Base-by-base conservation (phyloP, 1,140 invertebrate genomes). In the Drosophila nannoptera region DNA sequence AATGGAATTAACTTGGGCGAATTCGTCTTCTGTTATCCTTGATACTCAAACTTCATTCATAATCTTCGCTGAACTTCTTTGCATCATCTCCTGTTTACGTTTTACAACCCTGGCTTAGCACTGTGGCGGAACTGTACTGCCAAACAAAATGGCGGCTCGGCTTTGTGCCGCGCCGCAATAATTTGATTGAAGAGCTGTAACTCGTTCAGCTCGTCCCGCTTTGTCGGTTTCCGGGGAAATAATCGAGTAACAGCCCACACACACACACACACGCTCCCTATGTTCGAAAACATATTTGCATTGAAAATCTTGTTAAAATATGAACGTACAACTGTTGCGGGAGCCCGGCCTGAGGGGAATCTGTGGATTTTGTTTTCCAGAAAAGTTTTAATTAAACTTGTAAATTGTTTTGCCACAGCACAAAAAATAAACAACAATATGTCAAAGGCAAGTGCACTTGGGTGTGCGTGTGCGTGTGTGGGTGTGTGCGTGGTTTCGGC, bases 351-450 rank as follows among this genome's bases (percentile, higher is more conserved):
- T 46, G 33, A 7, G 36, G 40, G 53, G 55, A 31, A 56, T 64
- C 40, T 63, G 22, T 22, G 65, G 40, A 53, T 66, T 63, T 64
- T n/a, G 53, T 64, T 65, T 83, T 61, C 38, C 64, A 66, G 58
- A 76, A 76, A 80, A 86, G 52, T 83, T 83, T 83, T 84, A 83
- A 83, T 83, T 83, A 83, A 83, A 77, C 76, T 78, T 70, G 73
- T 63, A 84, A 76, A 84, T 84, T 86, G 78, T 78, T 40, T 32
- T 71, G 63, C 73, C 65, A 32, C 63, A 70, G 7, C 3, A 12
- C 5, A 14, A 8, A 65, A 40, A 53, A 50, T 52, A 59, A 65
- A 74, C 4, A 54, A 66, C 62, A 62, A 36, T 32, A 52, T 48
- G 16, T 7, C 42, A 11, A 35, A 60, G 48, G 53, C 50, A 42